Evolutionary conservation across 1,140 invertebrate genomes (phyloP), one percentile per base, ranked within the genome.

Genomic region (Metopolophium dirhodum): DNA sequence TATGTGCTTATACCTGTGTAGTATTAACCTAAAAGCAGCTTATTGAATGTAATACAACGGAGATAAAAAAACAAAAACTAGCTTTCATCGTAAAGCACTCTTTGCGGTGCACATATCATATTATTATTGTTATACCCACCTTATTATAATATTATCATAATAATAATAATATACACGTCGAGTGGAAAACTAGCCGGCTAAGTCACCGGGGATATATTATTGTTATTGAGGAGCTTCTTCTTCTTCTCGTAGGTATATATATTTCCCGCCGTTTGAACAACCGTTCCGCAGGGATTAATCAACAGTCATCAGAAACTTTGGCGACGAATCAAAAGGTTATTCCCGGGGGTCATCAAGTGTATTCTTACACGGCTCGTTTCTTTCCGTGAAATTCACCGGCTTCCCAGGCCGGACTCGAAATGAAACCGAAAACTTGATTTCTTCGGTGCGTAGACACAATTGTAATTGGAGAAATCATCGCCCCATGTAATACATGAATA

Each of bases 241-340:
- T 68, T n/a, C 57, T 61, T 61, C 57, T 61, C 9, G n/a, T 77
- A 77, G 61, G n/a, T 77, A 77, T 54, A 77, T 54, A 23, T 54
- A 23, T 61, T 77, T 82, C 30, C 82, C 47, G 4, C 35, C 90
- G 26, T 47, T 91, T 35, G 41, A 91, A 91, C 41, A 82, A 91
- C 23, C 90, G 90, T 82, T 82, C 61, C 61, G 20, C 45, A 45
- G 90, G 90, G 45, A 91, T 91, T 82, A 91, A 91, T 91, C 90
- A 91, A 82, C 45, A 47, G 61, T 82, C 90, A 82, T 91, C 57
- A 35, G 90, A 91, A 91, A 91, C 90, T 91, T 82, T 91, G 68
- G 90, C 57, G 90, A 82, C 90, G 90, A 91, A 91, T 91, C 90
- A 91, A 91, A 91, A 91, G 90, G 90, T 82, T 49, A 91, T 91